phyloP scores from a whole-genome alignment of 2,113 vertebrate species.

The Lanius ludovicianus region DNA sequence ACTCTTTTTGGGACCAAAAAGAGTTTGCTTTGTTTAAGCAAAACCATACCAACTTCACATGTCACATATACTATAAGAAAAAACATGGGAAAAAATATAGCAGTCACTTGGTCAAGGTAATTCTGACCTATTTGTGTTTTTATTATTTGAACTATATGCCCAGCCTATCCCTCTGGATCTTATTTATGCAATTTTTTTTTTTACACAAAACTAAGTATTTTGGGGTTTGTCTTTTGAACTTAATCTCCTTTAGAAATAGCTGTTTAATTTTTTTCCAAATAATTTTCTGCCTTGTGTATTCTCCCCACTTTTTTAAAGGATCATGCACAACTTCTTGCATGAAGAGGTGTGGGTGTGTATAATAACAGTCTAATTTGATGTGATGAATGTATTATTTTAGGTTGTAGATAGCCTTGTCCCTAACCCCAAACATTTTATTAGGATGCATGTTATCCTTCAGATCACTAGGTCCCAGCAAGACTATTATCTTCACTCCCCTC shows the following conservation, averaged over 20 bases:
- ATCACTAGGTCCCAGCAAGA: not conserved
- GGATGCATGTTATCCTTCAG: not conserved
- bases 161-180: not conserved
- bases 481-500: not conserved
- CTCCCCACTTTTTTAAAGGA: not conserved
- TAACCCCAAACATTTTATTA: not conserved
- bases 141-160: not conserved
- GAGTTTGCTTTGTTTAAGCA: not conserved
- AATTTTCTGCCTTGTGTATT: not conserved
- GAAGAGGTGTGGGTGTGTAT: not conserved
- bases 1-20: not conserved
- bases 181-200: not conserved
- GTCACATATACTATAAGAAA: not conserved
- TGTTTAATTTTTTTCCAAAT: not conserved
- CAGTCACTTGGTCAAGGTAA: not conserved
- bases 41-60: not conserved
- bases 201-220: not conserved
- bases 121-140: not conserved
- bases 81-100: not conserved
- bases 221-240: not conserved
- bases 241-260: not conserved
- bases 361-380: not conserved
- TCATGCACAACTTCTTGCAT: not conserved
- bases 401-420: not conserved
- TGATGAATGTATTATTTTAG: not conserved